These are phyloP conservation scores for Trichomalopsis sarcophagae DNA, from an alignment of 1,140 invertebrate genomes.

Conservation along the genomic window DNA sequence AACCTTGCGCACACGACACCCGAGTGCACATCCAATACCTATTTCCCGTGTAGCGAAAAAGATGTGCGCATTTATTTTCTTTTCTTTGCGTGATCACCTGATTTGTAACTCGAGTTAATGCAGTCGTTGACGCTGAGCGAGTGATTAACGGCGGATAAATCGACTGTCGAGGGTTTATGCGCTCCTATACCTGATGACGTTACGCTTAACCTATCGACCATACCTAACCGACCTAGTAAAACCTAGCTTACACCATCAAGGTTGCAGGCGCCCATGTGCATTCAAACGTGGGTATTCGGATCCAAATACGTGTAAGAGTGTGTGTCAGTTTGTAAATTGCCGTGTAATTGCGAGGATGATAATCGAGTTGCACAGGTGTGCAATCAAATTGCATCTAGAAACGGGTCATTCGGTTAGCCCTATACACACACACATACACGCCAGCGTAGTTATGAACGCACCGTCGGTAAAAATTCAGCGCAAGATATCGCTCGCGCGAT, in stretches of 20 bases:
- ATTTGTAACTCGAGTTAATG: too few species aligned
- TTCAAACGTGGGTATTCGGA: not conserved
- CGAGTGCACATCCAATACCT: not conserved
- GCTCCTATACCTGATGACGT: not conserved
- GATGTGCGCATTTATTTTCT: not conserved
- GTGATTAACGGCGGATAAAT: not conserved
- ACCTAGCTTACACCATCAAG: too few species aligned
- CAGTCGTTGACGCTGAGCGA: too few species aligned
- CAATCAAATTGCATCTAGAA: not conserved
- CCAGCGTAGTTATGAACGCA: too few species aligned
- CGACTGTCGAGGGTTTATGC: too few species aligned
- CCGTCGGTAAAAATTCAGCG: not conserved
- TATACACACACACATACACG: not conserved
- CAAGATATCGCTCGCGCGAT: not conserved
- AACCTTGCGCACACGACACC: not conserved
- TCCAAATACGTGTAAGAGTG: not conserved
- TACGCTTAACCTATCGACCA: too few species aligned
- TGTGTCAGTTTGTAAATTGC: not conserved
- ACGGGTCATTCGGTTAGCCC: not conserved
- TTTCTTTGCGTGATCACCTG: too few species aligned
- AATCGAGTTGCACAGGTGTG: constrained; percentile 22
- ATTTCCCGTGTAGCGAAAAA: not conserved
- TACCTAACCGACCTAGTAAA: too few species aligned
- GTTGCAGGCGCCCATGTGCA: too few species aligned
- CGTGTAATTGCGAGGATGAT: constrained; percentile 16